Percentiles rank a stretch among this genome's conserved stretches.
Evolutionary conservation across 1,140 invertebrate genomes (phyloP).

Genomic region (Hylyphantes graminicola): DNA sequence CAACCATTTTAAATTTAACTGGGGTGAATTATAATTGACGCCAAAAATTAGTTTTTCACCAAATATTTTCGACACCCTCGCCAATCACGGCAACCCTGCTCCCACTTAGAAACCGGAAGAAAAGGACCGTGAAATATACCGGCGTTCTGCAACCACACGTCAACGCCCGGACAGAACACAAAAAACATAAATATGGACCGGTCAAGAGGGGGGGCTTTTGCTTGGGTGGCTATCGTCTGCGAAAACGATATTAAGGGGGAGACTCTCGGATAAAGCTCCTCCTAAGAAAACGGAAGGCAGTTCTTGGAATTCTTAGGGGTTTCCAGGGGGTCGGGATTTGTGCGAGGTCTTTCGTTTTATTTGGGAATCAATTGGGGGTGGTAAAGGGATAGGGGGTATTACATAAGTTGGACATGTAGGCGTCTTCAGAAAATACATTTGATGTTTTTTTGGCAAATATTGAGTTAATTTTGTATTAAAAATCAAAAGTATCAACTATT

Average conservation of each 20-base stretch:
- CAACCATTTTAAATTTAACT: no score
- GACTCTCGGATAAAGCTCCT: conserved; percentile 6
- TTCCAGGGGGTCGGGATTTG: neutral
- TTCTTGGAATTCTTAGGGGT: conserved; percentile 6
- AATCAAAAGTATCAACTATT: no score
- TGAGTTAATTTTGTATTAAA: no score
- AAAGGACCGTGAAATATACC: conserved; percentile 50
- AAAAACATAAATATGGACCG: neutral
- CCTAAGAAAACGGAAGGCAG: conserved; percentile 28
- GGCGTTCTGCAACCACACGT: conserved; percentile 42
- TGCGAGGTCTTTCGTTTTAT: neutral
- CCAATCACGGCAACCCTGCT: conserved; percentile 16
- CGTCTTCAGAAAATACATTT: no score
- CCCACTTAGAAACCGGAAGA: neutral
- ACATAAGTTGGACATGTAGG: no score
- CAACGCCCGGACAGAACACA: conserved; percentile 24
- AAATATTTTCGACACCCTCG: neutral
- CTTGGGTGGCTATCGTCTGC: conserved; percentile 15
- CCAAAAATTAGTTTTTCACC: no score
- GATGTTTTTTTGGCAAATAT: no score
- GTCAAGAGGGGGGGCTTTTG: conserved; percentile 34
- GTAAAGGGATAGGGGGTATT: neutral
- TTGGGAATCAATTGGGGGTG: neutral
- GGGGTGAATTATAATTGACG: no score
- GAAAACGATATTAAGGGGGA: conserved; percentile 12